Base-by-base conservation (phyloP, 2,888 invertebrate genomes). In the Ceratothoa steindachneri region DNA sequence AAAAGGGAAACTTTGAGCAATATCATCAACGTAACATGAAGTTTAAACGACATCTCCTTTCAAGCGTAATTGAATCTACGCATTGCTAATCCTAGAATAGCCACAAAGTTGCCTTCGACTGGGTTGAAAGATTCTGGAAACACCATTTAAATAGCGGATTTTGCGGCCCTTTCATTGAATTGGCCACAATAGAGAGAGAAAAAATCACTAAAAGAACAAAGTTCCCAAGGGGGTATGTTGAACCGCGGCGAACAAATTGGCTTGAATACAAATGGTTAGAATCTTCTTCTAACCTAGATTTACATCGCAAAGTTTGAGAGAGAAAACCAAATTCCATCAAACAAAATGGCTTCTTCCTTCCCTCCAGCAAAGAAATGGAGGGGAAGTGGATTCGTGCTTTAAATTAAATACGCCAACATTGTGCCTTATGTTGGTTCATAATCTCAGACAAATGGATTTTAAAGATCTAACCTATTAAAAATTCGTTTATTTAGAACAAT, bases 151-250 rank as follows among this genome's bases (percentile, higher is more conserved):
- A 41, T 41, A 15, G 41, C 41, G 15, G 7, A 41, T 41, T 41
- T 41, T 41, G 60, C 12, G 60, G 27, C 27, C 27, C 60, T 60
- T 7, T 60, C 27, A 60, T 60, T 60, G 60, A 60, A 60, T 60
- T 22, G 60, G 22, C 60, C 60, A 60, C 60, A 24, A 24, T 22
- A 24, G 60, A n/a, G n/a, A 60, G 60, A 60, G 12, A 15, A 60
- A 60, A 60, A 60, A 22, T 60, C 60, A 60, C 60, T 60, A 60
- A 60, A 60, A 60, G 60, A 60, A 24, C n/a, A n/a, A 22, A 22
- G 12, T 1, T 60, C 60, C 27, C 60, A 3, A 7, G 60, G 24
- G 60, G 41, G 7, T 41, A 5, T 15, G 41, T 41, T 15, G 41
- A 41, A 60, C 22, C 60, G 12, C 24, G 60, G 27, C 27, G 60